These are phyloP conservation scores for Cyrtodaria siliqua DNA, from an alignment of 2,888 invertebrate genomes.

Conservation along the genomic window DNA sequence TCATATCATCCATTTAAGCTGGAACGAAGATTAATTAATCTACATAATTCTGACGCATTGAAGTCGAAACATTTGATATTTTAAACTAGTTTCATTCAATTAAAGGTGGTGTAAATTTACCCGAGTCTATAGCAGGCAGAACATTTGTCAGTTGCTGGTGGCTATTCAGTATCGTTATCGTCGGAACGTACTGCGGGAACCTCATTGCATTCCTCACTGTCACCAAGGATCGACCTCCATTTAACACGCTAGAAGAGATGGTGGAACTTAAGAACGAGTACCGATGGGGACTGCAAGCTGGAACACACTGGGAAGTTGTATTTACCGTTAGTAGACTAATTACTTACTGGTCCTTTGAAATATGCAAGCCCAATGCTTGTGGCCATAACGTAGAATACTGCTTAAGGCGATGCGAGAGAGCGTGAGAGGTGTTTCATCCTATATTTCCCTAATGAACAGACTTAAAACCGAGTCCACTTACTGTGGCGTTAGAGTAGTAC, in stretches of 20 bases:
- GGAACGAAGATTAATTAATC: no score
- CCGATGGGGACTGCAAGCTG: constrained; percentile 74
- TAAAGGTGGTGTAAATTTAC: constrained; percentile 72
- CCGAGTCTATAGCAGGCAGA: constrained; percentile 72
- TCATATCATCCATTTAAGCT: neutral
- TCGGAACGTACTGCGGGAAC: constrained; percentile 82
- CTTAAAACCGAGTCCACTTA: no score
- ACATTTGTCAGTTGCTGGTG: constrained; percentile 76
- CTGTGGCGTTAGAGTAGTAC: no score
- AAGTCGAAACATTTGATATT: neutral
- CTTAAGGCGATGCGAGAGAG: no score
- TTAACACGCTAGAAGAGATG: constrained; percentile 74
- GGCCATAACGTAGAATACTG: no score
- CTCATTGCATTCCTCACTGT: constrained; percentile 83
- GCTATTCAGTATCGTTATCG: constrained; percentile 77
- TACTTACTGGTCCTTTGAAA: no score
- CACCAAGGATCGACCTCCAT: constrained; percentile 73
- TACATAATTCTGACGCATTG: no score
- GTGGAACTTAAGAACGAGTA: constrained; percentile 58
- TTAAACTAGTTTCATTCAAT: no score
- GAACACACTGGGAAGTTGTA: constrained; percentile 64
- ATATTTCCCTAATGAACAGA: no score
- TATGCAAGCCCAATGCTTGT: no score
- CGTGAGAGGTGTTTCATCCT: no score
- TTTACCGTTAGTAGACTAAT: constrained; percentile 75